Evolutionary conservation across 1,140 invertebrate species (phyloP).

Genomic region (Tetragnatha versicolor): DNA sequence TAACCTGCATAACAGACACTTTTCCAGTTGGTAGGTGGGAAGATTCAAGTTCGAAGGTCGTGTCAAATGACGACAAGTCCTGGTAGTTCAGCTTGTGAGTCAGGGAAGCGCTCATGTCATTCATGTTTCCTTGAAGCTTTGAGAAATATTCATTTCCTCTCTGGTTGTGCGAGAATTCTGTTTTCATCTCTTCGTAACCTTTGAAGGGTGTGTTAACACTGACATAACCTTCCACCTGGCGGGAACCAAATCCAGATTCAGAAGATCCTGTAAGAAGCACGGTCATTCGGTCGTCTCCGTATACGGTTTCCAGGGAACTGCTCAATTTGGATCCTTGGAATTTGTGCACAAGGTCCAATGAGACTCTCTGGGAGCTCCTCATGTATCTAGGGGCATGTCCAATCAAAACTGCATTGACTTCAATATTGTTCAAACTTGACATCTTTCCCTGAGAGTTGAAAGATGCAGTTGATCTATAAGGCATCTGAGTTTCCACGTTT

Average conservation of each 20-base stretch:
- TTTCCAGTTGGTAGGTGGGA: background rate
- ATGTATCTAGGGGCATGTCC: conserved; percentile 19
- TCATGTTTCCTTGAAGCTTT: conserved; percentile 36
- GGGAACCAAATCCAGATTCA: background rate
- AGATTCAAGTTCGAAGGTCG: background rate
- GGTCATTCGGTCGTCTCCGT: conserved; percentile 30
- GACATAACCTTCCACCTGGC: conserved; percentile 20
- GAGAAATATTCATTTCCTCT: conserved; percentile 15
- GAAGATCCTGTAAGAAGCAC: conserved; percentile 8
- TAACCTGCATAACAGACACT: conserved; percentile 6
- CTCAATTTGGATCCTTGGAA: conserved; percentile 19
- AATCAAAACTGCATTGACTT: conserved; percentile 36
- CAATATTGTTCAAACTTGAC: conserved; percentile 6
- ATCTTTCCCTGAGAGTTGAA: conserved; percentile 42
- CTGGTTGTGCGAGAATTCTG: conserved; percentile 25
- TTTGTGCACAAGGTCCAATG: conserved; percentile 50
- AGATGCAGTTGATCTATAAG: conserved; percentile 6
- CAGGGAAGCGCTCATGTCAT: conserved; percentile 16
- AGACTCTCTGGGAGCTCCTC: conserved; percentile 2
- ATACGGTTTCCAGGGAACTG: conserved; percentile 21
- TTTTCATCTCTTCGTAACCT: conserved; percentile 43
- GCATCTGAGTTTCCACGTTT: conserved; percentile 27
- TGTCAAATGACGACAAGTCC: conserved; percentile 39
- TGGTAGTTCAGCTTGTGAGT: conserved; percentile 5
- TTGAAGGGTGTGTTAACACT: conserved; percentile 35